These are phyloP conservation scores for Lepidurus arcticus DNA, from an alignment of 1,140 invertebrate species.

Conservation along the genomic window DNA sequence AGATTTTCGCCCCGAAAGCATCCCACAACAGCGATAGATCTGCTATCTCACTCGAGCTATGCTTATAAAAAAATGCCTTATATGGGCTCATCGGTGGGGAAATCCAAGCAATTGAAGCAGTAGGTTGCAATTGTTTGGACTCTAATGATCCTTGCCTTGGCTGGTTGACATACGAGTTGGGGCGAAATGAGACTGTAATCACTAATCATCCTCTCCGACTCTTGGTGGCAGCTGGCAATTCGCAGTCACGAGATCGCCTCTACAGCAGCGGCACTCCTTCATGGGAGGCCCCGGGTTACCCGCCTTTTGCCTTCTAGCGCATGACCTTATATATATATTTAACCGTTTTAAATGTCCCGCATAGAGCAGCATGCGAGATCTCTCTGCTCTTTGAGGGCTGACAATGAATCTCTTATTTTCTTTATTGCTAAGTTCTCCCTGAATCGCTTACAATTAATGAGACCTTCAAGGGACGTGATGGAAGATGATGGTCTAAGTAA, in stretches of 20 bases:
- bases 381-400: neutral
- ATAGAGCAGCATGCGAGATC: neutral
- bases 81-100: neutral
- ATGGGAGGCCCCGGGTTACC: neutral
- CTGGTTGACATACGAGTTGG: neutral
- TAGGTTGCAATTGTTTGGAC: neutral
- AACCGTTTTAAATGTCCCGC: neutral
- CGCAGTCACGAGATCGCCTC: slow-evolving; percentile 10
- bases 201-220: neutral
- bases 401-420: slow-evolving; percentile 2
- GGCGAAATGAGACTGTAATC: slow-evolving; percentile 18
- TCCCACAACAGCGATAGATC: neutral
- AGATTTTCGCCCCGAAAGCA: neutral
- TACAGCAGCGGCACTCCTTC: slow-evolving; percentile 17
- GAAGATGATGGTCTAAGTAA: neutral
- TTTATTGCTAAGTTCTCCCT: neutral
- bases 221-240: slow-evolving; percentile 14
- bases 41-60: neutral
- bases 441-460: neutral
- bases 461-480: neutral
- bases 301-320: slow-evolving; percentile 17
- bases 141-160: neutral
- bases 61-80: neutral
- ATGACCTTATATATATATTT: slow-evolving; percentile 8
- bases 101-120: slow-evolving; percentile 15